Evolutionary conservation across 2,113 vertebrate genomes (phyloP).

Genomic region (Chauna torquata): DNA sequence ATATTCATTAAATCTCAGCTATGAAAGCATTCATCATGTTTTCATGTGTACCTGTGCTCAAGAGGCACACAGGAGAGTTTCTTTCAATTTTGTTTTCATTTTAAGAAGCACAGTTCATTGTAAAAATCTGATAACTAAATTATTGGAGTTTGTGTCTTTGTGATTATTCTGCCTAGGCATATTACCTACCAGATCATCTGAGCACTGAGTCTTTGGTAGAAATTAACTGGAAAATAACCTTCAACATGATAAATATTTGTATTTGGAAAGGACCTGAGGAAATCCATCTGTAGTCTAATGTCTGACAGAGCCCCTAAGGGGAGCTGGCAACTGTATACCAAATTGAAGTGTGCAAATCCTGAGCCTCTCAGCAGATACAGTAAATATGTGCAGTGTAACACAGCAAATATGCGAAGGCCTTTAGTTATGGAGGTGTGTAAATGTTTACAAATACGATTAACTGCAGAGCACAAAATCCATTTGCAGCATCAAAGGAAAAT

Average conservation of each 20-base stretch:
- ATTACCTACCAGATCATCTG: neutral
- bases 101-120: neutral
- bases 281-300: neutral
- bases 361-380: neutral
- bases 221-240: neutral
- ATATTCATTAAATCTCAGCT: neutral
- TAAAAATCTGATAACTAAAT: neutral
- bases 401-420: constrained; percentile 26
- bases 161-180: neutral
- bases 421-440: constrained; percentile 22
- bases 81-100: neutral
- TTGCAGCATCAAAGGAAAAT: neutral
- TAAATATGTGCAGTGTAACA: constrained; percentile 15
- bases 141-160: neutral
- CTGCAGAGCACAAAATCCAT: constrained; percentile 19
- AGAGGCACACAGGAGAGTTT: neutral
- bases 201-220: neutral
- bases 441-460: constrained; percentile 64
- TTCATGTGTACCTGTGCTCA: accelerated
- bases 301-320: neutral
- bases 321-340: neutral
- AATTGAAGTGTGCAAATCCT: constrained; percentile 41
- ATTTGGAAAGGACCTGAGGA: neutral
- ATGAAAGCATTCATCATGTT: accelerated
- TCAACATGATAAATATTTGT: constrained; percentile 41